Evolutionary conservation across 2,797 vertebrate species (phyloP), one percentile per base, ranked within the genome.

Genomic region (Cirrhinus mrigala): DNA sequence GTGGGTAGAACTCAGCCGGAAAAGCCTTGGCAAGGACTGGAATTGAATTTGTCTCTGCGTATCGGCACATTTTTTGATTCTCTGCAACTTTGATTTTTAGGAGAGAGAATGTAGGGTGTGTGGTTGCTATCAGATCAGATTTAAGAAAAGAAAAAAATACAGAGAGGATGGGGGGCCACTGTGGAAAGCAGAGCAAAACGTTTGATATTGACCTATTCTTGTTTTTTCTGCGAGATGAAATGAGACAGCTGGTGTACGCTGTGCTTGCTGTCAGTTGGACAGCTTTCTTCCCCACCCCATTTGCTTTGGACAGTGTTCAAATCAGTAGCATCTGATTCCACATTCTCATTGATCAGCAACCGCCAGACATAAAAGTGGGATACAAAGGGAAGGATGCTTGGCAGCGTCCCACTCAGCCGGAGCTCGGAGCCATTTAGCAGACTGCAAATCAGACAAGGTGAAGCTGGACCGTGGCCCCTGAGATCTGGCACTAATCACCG

Each of bases 341-440:
- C 86, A 71, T 82, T 86, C 73, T 78, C 77, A 87, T 84, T 87
- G 81, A 86, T 84, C 60, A 87, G 83, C 66, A 70, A 75, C 60
- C 74, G 46, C 83, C 78, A 88, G 74, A 90, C 87, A 82, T 16
- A 56, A 81, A 81, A 74, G 54, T 60, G 33, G 54, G 70, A 89
- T 68, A 87, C 70, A 85, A 85, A 83, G 71, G 52, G 33, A 88
- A 73, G 54, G 77, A 78, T 66, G 56, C 58, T 69, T 85, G 81
- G 85, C 82, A 85, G 75, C 60, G 64, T 87, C n/a, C 78, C 80
- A 81, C 87, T 71, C 46, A 20, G 52, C 74, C 40, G 10, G 80
- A 80, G 66, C 56, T 86, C 50, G 5, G 11, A 71, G 76, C 83
- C 60, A 84, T 86, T 86, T 54, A 82, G 56, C 18, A 14, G 40